Evolutionary conservation across 2,797 vertebrate genomes (phyloP).

Genomic region (Melanotaenia maccullochi): DNA sequence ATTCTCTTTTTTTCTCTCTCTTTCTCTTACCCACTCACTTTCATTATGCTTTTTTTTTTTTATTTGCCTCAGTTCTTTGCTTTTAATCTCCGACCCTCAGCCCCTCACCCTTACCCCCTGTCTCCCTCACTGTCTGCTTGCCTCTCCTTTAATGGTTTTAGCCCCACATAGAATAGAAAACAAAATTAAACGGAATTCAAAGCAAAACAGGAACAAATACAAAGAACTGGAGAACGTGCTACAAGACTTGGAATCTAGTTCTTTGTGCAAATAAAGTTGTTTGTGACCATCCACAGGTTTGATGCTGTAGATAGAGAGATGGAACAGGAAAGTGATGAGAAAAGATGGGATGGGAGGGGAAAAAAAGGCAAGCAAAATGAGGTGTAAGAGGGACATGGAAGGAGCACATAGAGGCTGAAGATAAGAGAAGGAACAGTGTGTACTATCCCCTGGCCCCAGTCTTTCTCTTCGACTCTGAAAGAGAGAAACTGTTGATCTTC

Average conservation of each 20-base stretch:
- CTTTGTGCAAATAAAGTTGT: conserved; percentile 31
- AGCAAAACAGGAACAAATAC: neutral
- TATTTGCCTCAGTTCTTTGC: conserved; percentile 44
- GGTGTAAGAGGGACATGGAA: neutral
- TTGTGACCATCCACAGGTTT: conserved; percentile 46
- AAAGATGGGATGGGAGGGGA: neutral
- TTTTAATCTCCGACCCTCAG: conserved; percentile 64
- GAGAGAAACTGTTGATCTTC: conserved; percentile 31
- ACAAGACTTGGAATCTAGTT: conserved; percentile 27
- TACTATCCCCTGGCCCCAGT: conserved; percentile 14
- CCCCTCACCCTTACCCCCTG: neutral
- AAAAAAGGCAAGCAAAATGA: neutral
- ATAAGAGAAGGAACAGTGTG: conserved; percentile 4
- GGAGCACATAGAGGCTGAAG: conserved; percentile 8
- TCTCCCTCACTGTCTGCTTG: conserved; percentile 19
- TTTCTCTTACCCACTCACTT: conserved; percentile 61
- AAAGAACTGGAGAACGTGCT: neutral
- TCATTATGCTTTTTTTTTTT: conserved; percentile 27
- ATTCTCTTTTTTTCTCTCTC: conserved; percentile 74
- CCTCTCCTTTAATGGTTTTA: conserved; percentile 25
- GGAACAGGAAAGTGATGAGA: neutral
- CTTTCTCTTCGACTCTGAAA: conserved; percentile 16
- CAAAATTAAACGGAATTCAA: neutral
- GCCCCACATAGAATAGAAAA: conserved; percentile 7
- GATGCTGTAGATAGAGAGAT: neutral